These are phyloP conservation scores for Lampropteryx suffumata DNA, from an alignment of 2,888 invertebrate genomes.

Conservation along the genomic window DNA sequence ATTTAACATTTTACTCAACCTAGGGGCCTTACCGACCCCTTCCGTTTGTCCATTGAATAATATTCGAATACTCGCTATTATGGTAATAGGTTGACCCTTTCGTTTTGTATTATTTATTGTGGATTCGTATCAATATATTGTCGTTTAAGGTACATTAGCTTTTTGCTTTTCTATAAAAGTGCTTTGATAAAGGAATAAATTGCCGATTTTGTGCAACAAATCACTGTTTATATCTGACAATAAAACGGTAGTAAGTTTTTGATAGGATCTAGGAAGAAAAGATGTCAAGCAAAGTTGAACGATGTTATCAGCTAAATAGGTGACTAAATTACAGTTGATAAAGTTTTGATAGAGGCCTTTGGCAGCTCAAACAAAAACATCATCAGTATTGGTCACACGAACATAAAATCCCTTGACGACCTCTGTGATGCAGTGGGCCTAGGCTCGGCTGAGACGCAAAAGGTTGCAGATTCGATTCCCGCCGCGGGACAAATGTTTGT, in stretches of 20 bases:
- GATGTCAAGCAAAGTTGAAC: no score
- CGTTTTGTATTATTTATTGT: conserved; percentile 69
- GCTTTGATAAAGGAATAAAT: conserved; percentile 16
- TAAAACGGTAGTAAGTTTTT: not conserved
- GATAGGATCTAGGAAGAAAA: not conserved
- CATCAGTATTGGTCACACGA: no score
- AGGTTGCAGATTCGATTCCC: no score
- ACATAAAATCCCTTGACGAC: no score
- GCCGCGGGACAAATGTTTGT: no score
- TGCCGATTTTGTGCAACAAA: conserved; percentile 1
- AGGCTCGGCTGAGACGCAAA: no score
- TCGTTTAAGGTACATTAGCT: conserved; percentile 72
- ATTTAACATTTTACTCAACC: conserved; percentile 61
- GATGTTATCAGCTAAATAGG: no score
- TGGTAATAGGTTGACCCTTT: conserved; percentile 71
- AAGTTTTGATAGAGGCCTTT: no score
- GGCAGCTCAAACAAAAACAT: no score
- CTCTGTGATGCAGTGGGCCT: no score
- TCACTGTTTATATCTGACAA: not conserved
- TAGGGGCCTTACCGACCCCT: conserved; percentile 48
- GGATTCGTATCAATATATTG: conserved; percentile 70
- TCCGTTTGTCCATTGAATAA: conserved; percentile 60
- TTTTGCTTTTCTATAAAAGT: conserved; percentile 43
- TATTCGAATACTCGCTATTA: conserved; percentile 58
- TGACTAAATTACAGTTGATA: no score